Evolutionary conservation across 2,888 invertebrate genomes (phyloP).

Genomic region (Diplazon laetatorius): DNA sequence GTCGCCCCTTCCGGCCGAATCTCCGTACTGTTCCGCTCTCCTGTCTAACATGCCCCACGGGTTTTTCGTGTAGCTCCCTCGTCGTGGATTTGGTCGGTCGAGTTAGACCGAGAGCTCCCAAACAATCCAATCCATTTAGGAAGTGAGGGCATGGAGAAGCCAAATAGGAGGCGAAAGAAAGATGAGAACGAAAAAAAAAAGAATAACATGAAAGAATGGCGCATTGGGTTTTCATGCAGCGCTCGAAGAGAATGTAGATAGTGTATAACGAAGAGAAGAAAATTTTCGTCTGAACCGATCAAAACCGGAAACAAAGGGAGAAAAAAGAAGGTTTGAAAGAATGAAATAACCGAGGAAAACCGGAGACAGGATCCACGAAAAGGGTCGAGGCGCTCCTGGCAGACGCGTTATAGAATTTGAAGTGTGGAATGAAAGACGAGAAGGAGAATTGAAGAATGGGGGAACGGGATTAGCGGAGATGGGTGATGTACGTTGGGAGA

Average conservation of each 20-base stretch:
- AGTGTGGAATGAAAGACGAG: conserved; percentile 13
- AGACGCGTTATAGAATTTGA: conserved; percentile 23
- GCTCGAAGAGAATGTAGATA: conserved; percentile 13
- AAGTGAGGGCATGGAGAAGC: conserved; percentile 59
- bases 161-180: conserved; percentile 39
- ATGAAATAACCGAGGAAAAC: background rate
- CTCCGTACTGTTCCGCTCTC: conserved; percentile 21
- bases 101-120: conserved; percentile 69
- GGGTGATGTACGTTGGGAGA: background rate
- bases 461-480: conserved; percentile 27
- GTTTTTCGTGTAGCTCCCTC: conserved; percentile 36
- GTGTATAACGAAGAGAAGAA: conserved; percentile 18
- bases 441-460: conserved; percentile 36
- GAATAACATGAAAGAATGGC: conserved; percentile 35
- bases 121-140: conserved; percentile 74
- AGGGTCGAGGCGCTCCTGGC: conserved; percentile 3
- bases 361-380: background rate
- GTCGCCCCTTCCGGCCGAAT: conserved; percentile 5
- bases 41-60: conserved; percentile 13
- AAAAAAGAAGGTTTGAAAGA: background rate
- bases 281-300: conserved; percentile 40
- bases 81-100: conserved; percentile 62
- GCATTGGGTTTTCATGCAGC: conserved; percentile 36
- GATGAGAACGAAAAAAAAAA: conserved; percentile 38
- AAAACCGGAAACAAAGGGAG: conserved; percentile 3